Evolutionary conservation across 2,888 invertebrate species (phyloP), one percentile per base, ranked within the genome.

Genomic region (Pocota personata): DNA sequence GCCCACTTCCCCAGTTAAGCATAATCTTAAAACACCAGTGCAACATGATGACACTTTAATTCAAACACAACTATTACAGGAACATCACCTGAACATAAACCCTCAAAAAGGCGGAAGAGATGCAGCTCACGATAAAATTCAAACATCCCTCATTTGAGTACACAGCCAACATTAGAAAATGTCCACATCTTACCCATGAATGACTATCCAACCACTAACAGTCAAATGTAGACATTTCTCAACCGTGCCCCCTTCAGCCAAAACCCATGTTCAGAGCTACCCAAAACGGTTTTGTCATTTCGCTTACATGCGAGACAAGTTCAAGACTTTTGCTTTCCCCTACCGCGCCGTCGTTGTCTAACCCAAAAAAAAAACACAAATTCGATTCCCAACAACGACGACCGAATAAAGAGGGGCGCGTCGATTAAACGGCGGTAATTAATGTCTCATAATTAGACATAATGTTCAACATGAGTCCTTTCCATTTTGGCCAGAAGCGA

Each of bases 391-490:
- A 79, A 55, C 77, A 46, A 55, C 62, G 35, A 75, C 69, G 40
- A 55, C 67, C 58, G 43, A 58, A 66, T 16, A 27, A 16, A 60
- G 75, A 72, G 82, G 86, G 76, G 86, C 71, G 86, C 86, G 82
- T 86, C 86, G 75, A 82, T 82, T 86, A 86, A 86, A 86, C 82
- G 76, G 71, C 75, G 55, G 86, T 86, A 86, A 86, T 86, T 86
- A 86, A 86, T 86, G 86, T 86, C 86, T 86, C 86, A 86, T 86
- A 86, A 86, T 86, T 86, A 86, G 86, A 86, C 86, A 86, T 86
- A 86, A 86, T 86, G 86, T 86, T 86, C 86, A 72, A 86, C 86
- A 86, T 86, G 86, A 82, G 76, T 86, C 86, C 82, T 86, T 82
- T 86, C 86, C 82, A 77, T 86, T 86, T 86, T 80, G 82, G 86